phyloP scores from a whole-genome alignment of 2,888 invertebrate species.

The Sarcophaga rosellei region DNA sequence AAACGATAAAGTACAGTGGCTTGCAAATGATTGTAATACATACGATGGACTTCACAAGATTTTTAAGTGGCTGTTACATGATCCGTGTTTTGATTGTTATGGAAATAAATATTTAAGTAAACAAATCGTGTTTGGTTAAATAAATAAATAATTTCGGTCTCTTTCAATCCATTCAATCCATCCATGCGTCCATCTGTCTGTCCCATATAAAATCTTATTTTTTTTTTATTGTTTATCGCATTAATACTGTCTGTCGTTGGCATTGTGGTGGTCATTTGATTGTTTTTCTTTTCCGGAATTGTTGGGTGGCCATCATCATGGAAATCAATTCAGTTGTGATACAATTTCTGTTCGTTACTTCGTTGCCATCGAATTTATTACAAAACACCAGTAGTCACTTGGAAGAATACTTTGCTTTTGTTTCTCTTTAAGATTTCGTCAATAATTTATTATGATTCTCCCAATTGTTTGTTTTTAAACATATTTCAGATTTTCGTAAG shows the following conservation, averaged over 20 bases:
- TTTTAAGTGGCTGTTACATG: slow-evolving; percentile 62
- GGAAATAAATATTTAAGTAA: slow-evolving; percentile 36
- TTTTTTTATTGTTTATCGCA: too few species aligned
- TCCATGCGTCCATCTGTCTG: not conserved
- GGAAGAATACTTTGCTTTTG: not conserved
- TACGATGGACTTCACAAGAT: not conserved
- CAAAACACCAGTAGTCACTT: slow-evolving; percentile 52
- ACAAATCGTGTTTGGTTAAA: slow-evolving; percentile 38
- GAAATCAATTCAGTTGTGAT: slow-evolving; percentile 17
- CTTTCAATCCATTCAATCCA: slow-evolving; percentile 11
- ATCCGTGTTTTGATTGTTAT: slow-evolving; percentile 43
- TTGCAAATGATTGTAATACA: slow-evolving; percentile 42
- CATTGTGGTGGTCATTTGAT: slow-evolving; percentile 47
- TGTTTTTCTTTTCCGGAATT: slow-evolving; percentile 41
- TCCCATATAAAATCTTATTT: too few species aligned
- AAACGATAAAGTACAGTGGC: slow-evolving; percentile 39
- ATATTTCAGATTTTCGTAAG: too few species aligned
- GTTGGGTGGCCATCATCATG: slow-evolving; percentile 49
- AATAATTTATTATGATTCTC: not conserved
- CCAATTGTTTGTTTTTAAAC: too few species aligned
- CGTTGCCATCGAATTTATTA: not conserved
- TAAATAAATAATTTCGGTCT: slow-evolving; percentile 39
- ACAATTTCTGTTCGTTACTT: not conserved
- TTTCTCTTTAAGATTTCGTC: not conserved
- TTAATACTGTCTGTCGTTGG: not conserved